phyloP scores from a whole-genome alignment of 2,888 invertebrate species.

The Agrotis exclamationis region DNA sequence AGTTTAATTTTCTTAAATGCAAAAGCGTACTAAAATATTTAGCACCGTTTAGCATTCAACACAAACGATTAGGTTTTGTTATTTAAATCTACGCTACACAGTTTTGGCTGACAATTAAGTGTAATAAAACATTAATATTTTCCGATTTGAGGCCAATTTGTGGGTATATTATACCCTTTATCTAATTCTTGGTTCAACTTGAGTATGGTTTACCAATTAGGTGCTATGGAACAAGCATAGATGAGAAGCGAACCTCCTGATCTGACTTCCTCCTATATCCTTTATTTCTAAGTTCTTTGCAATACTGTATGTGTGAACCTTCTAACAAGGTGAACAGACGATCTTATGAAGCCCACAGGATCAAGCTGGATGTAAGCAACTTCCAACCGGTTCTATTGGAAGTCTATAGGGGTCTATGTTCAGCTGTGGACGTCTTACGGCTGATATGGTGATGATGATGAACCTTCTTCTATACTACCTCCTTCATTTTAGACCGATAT shows the following conservation, averaged over 20 bases:
- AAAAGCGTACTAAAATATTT: slow-evolving; percentile 38
- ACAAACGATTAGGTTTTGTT: slow-evolving; percentile 20
- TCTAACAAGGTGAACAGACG: no score
- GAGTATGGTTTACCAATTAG: slow-evolving; percentile 58
- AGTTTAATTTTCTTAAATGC: slow-evolving; percentile 17
- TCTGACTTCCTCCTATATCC: background rate
- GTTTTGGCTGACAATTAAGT: slow-evolving; percentile 66
- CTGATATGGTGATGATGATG: no score
- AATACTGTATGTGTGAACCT: no score
- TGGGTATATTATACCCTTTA: slow-evolving; percentile 65
- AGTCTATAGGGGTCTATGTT: no score
- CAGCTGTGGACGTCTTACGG: background rate
- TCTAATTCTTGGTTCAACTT: slow-evolving; percentile 51
- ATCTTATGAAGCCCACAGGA: no score
- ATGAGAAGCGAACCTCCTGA: background rate
- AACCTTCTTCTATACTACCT: no score
- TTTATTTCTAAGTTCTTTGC: no score
- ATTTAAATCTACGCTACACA: slow-evolving; percentile 14
- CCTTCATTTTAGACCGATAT: no score
- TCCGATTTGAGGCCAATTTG: slow-evolving; percentile 59
- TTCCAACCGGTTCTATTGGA: no score
- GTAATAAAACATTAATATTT: slow-evolving; percentile 72
- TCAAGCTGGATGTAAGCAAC: no score
- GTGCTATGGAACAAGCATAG: background rate
- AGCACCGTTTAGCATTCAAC: slow-evolving; percentile 30